Conservation (phyloP, 2,797 vertebrate species). For the Pseudochirops cupreus region DNA sequence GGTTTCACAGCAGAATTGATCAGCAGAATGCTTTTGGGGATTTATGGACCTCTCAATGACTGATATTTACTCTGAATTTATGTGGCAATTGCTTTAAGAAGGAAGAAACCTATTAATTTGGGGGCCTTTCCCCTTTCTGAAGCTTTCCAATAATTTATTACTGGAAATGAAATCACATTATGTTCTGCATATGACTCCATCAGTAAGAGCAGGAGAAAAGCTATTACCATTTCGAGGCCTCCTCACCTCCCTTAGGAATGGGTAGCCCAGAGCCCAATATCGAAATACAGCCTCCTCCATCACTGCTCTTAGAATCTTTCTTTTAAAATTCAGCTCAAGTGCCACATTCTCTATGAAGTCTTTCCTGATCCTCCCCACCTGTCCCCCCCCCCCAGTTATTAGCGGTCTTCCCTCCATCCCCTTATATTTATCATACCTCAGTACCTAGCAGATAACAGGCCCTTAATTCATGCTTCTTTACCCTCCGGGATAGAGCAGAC, state of each 20-base stretch:
- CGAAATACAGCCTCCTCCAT: neutral
- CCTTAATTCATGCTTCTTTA: neutral
- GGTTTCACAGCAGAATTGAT: conserved; percentile 16
- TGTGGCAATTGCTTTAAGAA: conserved; percentile 11
- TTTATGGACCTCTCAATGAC: conserved; percentile 52
- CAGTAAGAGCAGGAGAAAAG: conserved; percentile 58
- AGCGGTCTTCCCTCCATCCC: neutral
- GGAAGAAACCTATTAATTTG: conserved; percentile 40
- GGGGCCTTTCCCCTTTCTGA: conserved; percentile 44
- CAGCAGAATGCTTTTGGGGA: conserved; percentile 30
- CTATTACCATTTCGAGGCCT: conserved; percentile 10
- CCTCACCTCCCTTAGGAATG: neutral
- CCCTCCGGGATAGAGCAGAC: neutral
- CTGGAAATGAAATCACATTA: conserved; percentile 50
- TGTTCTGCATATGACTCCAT: conserved; percentile 52
- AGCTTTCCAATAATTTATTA: conserved; percentile 59
- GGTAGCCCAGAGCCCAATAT: neutral
- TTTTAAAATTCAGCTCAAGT: neutral
- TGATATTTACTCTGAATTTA: conserved; percentile 52
- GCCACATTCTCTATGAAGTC: neutral
- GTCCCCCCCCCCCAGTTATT: neutral
- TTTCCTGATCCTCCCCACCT: neutral
- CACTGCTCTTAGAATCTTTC: neutral
- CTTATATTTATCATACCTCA: neutral
- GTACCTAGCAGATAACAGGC: neutral